phyloP scores from a whole-genome alignment of 2,113 vertebrate genomes.

The Apodemus speciosus region DNA sequence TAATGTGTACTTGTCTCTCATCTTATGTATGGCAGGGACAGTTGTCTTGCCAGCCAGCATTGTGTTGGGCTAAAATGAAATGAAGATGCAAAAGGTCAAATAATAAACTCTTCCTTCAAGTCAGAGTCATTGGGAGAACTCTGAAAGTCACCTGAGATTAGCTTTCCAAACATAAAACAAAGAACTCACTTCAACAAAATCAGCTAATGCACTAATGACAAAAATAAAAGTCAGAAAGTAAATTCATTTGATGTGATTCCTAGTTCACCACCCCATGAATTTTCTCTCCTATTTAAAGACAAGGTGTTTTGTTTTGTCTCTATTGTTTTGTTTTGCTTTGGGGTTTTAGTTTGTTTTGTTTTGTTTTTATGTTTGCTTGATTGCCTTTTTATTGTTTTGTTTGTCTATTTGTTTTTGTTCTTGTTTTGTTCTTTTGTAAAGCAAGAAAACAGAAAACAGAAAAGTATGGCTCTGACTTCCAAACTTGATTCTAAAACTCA shows the following conservation, averaged over 20 bases:
- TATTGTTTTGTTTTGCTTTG: neutral
- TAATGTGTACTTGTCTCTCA: neutral
- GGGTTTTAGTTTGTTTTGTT: neutral
- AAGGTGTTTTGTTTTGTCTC: neutral
- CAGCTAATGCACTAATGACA: neutral
- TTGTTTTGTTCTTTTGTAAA: neutral
- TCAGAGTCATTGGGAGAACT: neutral
- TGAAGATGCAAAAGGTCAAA: neutral
- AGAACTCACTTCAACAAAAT: neutral
- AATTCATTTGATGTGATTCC: neutral
- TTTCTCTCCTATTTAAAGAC: conserved; percentile 8
- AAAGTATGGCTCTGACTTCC: neutral
- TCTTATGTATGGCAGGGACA: neutral
- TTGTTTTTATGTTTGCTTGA: neutral
- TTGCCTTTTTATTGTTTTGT: too few relatives aligned
- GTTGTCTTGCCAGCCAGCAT: neutral
- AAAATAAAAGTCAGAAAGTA: neutral
- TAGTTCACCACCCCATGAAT: neutral
- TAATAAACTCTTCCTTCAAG: neutral
- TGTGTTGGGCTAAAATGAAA: neutral
- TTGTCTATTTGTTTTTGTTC: too few relatives aligned
- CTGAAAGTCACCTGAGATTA: neutral
- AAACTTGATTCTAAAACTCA: neutral
- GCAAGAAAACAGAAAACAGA: neutral
- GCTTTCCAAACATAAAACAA: neutral